A percentile compares a stretch with the other conserved stretches of the same genome.
These are phyloP conservation scores for Pegea sp. DNA, from an alignment of 23 tunicate genomes.

Conservation along the genomic window DNA sequence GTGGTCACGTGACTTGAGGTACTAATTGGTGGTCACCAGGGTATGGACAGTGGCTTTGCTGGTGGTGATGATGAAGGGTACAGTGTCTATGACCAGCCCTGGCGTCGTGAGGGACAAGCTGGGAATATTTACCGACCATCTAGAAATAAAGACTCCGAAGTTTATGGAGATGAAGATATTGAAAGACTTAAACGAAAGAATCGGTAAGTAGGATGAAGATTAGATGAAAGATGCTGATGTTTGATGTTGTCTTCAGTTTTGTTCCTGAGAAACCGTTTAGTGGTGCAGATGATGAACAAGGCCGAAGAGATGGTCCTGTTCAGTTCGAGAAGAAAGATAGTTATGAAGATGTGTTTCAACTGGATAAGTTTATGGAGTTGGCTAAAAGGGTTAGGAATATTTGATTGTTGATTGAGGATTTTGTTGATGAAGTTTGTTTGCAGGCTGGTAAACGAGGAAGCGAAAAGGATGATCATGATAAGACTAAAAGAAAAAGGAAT, in stretches of 20 bases:
- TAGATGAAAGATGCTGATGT: not conserved
- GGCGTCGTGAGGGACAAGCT: conserved; percentile 70
- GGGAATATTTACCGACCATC: conserved; percentile 90
- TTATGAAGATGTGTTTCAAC: conserved; percentile 66
- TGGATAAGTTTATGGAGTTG: conserved; percentile 86
- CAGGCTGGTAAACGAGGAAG: too few species aligned
- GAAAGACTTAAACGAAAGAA: conserved; percentile 76
- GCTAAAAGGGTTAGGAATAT: conserved; percentile 51
- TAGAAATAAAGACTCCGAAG: conserved; percentile 57
- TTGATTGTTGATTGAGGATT: too few species aligned
- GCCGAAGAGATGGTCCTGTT: conserved; percentile 92
- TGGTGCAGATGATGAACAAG: conserved; percentile 91
- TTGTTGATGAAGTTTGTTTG: too few species aligned
- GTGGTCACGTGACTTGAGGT: not conserved
- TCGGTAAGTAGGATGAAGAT: conserved; percentile 15
- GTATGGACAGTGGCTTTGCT: conserved; percentile 96
- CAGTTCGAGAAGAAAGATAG: conserved; percentile 53
- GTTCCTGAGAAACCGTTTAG: conserved; percentile 86
- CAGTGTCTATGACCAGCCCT: conserved; percentile 85
- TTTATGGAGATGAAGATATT: conserved; percentile 93
- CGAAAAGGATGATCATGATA: too few species aligned
- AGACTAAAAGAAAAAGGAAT: too few species aligned
- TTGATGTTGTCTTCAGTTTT: conserved; percentile 22
- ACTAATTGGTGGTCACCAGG: conserved; percentile 8
- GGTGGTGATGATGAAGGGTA: conserved; percentile 94